Conservation (phyloP, 2,113 vertebrate genomes). For the Chroicocephalus ridibundus region DNA sequence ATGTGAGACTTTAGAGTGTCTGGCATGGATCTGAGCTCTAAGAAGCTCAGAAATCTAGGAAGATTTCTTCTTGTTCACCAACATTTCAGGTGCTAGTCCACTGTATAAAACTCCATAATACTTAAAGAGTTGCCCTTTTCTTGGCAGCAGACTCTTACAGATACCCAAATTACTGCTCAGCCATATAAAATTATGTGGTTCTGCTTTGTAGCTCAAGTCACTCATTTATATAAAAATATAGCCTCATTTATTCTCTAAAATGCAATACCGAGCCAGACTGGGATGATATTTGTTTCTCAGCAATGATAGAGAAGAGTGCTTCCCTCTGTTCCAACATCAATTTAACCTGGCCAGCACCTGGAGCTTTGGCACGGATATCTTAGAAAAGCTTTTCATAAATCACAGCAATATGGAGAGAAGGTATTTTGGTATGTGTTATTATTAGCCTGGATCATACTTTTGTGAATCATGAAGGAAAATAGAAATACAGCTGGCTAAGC, state of each 20-base stretch:
- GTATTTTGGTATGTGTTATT: neutral
- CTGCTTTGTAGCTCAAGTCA: neutral
- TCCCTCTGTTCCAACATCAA: neutral
- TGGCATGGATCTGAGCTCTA: neutral
- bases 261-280: neutral
- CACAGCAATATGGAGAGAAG: neutral
- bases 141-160: neutral
- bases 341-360: neutral
- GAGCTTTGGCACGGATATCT: neutral
- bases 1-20: neutral
- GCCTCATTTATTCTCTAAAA: neutral
- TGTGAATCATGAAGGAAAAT: neutral
- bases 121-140: neutral
- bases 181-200: neutral
- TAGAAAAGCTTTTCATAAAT: neutral
- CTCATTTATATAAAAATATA: neutral
- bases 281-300: neutral
- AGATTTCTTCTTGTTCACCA: neutral
- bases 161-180: neutral
- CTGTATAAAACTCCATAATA: neutral
- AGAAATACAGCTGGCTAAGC: constrained; percentile 33
- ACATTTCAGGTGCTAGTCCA: neutral
- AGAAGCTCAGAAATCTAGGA: neutral
- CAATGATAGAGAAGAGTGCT: neutral
- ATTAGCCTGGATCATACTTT: neutral